These are phyloP conservation scores for Acanthiza pusilla DNA, from an alignment of 2,797 vertebrate species.

Conservation along the genomic window DNA sequence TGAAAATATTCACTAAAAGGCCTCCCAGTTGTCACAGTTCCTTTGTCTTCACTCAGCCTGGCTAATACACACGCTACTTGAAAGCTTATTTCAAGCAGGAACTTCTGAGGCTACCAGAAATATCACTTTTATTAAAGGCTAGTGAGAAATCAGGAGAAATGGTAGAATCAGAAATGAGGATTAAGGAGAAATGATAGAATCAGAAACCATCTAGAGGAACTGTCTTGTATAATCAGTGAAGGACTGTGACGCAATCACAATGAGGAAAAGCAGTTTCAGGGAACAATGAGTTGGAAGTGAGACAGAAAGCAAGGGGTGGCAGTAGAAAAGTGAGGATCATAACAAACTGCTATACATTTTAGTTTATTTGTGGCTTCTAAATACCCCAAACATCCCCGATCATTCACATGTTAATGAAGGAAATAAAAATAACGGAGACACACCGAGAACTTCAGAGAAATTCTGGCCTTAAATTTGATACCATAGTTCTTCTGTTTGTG, in stretches of 20 bases:
- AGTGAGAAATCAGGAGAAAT: neutral
- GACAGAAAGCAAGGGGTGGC: neutral
- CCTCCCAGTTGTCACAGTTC: neutral
- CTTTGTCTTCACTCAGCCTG: neutral
- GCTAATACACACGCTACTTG: neutral
- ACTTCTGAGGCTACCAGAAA: neutral
- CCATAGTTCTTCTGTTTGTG: neutral
- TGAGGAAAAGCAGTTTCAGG: neutral
- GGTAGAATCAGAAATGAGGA: neutral
- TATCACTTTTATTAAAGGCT: neutral
- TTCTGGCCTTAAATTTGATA: neutral
- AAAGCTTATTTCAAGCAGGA: neutral
- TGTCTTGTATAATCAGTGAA: neutral
- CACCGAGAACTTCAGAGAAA: neutral
- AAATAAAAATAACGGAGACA: neutral
- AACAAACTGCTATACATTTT: neutral
- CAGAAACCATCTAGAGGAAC: neutral
- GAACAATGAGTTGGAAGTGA: neutral
- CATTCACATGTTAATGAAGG: neutral
- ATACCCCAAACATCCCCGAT: neutral
- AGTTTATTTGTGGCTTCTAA: neutral
- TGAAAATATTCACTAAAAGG: neutral
- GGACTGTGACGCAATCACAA: neutral
- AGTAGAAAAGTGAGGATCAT: neutral
- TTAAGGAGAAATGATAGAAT: neutral